Conservation (phyloP, 2,797 vertebrate species). For the Liparis tanakae region DNA sequence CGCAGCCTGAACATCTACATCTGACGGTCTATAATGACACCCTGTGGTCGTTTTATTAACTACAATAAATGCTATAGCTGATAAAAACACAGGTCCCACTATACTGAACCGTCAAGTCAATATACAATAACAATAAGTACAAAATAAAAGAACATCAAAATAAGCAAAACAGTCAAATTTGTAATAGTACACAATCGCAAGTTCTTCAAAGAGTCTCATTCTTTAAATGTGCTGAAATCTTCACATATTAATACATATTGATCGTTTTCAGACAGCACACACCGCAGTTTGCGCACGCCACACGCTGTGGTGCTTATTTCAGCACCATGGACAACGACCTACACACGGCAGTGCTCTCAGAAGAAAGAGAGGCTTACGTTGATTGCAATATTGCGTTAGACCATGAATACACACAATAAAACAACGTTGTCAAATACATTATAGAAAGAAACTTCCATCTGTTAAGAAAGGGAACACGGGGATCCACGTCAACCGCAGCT, state of each 20-base stretch:
- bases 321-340: constrained; percentile 37
- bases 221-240: not conserved
- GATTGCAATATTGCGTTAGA: not conserved
- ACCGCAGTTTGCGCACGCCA: not conserved
- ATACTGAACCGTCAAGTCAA: not conserved
- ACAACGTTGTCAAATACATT: not conserved
- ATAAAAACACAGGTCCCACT: not conserved
- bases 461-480: not conserved
- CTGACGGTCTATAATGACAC: constrained; percentile 60
- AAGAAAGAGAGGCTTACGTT: not conserved
- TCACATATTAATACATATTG: not conserved
- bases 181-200: not conserved
- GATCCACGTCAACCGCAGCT: not conserved
- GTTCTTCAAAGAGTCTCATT: not conserved
- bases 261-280: not conserved
- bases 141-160: not conserved
- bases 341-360: not conserved
- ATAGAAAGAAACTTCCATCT: not conserved
- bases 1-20: constrained; percentile 10
- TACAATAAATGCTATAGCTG: not conserved
- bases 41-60: constrained; percentile 53
- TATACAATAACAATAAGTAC: not conserved
- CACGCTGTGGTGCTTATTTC: not conserved
- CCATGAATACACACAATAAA: not conserved
- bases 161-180: not conserved